These are phyloP conservation scores for Cephus rjabovi DNA, from an alignment of 2,888 invertebrate genomes.

Conservation along the genomic window DNA sequence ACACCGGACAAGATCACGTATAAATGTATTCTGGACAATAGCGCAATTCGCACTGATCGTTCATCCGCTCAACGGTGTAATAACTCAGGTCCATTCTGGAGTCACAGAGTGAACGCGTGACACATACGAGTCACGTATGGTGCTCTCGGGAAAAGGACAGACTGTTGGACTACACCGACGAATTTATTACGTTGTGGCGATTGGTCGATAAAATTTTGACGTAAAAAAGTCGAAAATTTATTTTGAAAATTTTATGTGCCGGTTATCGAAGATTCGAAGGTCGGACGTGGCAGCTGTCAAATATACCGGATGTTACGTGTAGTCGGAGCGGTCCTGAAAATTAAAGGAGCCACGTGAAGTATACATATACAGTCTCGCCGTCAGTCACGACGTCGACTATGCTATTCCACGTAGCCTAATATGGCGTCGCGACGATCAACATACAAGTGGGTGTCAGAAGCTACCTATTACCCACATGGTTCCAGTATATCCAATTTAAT, in stretches of 20 bases:
- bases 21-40: background rate
- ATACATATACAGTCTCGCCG: background rate
- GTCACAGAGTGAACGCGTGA: background rate
- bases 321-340: background rate
- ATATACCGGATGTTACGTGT: background rate
- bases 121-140: background rate
- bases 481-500: background rate
- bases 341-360: background rate
- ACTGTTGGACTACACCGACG: background rate
- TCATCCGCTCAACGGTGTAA: background rate
- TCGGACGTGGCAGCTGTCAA: background rate
- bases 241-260: background rate
- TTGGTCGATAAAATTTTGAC: background rate
- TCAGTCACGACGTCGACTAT: background rate
- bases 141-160: background rate
- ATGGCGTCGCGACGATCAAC: background rate
- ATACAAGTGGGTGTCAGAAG: background rate
- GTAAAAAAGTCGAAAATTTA: background rate
- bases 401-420: background rate
- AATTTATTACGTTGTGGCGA: background rate
- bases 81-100: background rate
- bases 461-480: background rate
- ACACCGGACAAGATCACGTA: background rate
- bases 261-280: background rate
- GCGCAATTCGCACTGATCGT: background rate